These are phyloP conservation scores for Epizoanthus ramosus DNA, from an alignment of 92 coral and sea anemone species.

Conservation along the genomic window DNA sequence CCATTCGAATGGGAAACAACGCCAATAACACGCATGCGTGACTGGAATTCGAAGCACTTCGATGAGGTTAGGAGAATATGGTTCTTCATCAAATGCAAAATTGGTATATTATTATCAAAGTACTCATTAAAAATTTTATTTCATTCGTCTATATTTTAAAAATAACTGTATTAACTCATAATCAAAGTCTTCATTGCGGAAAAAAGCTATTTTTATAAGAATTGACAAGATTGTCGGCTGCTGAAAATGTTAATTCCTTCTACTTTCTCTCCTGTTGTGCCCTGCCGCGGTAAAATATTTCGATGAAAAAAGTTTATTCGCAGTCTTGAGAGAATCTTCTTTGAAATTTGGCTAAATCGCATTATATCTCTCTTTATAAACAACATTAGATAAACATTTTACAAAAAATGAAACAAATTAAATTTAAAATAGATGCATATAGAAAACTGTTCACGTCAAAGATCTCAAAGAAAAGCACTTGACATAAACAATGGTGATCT, in stretches of 20 bases:
- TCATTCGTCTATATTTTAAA: background rate
- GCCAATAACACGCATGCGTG: constrained; percentile 44
- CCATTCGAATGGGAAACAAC: constrained; percentile 35
- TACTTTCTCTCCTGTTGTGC: too few species aligned
- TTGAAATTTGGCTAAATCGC: too few species aligned
- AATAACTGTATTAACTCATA: background rate
- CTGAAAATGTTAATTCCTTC: too few species aligned
- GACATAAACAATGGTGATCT: background rate
- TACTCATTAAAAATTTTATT: background rate
- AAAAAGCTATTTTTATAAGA: too few species aligned
- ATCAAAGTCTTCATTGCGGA: too few species aligned
- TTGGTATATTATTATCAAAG: background rate
- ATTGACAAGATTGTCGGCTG: too few species aligned
- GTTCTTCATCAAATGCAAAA: background rate
- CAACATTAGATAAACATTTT: background rate
- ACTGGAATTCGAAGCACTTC: constrained; percentile 15
- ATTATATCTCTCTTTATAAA: background rate
- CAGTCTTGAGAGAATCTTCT: too few species aligned
- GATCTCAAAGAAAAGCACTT: background rate
- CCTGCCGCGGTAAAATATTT: too few species aligned
- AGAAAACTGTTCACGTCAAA: background rate
- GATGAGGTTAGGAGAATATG: constrained; percentile 31
- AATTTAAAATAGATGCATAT: background rate
- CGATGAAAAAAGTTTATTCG: too few species aligned
- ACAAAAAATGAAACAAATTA: background rate